Evolutionary conservation across 2,888 invertebrate genomes (phyloP).

Genomic region (Agrochola circellaris): DNA sequence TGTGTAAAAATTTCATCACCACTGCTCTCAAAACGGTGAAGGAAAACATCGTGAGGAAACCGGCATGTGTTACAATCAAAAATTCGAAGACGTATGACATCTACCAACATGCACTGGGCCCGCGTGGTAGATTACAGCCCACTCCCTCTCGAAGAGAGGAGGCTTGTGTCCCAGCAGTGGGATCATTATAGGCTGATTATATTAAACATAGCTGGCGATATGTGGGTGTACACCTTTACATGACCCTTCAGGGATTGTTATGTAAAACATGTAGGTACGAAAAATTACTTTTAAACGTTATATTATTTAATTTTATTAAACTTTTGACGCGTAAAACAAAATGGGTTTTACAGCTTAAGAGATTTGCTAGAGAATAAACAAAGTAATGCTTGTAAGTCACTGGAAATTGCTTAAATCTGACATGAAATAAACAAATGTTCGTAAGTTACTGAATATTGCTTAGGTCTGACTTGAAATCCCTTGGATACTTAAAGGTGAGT

Average conservation of each 20-base stretch:
- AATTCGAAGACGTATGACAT: too few relatives aligned
- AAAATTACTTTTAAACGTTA: neutral
- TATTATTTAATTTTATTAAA: neutral
- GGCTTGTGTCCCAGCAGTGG: too few relatives aligned
- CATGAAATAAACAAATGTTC: slow-evolving; percentile 16
- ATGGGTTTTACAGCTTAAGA: neutral
- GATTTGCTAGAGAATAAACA: neutral
- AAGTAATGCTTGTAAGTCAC: neutral
- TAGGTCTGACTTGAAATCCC: slow-evolving; percentile 3
- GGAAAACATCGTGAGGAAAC: too few relatives aligned
- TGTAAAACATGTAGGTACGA: neutral
- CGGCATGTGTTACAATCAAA: too few relatives aligned
- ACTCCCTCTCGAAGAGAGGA: too few relatives aligned
- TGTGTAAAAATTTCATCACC: too few relatives aligned
- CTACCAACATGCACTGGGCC: too few relatives aligned
- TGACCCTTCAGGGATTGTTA: neutral
- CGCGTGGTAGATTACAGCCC: too few relatives aligned
- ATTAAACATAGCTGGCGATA: neutral
- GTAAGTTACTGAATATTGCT: slow-evolving; percentile 7
- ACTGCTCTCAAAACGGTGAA: too few relatives aligned
- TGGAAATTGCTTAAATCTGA: slow-evolving; percentile 13
- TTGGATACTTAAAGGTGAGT: slow-evolving; percentile 4
- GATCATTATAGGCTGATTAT: too few relatives aligned
- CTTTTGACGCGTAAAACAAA: neutral
- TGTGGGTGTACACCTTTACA: neutral